These are phyloP conservation scores for Gasterosteus aculeatus DNA, from an alignment of 2,113 vertebrate genomes.

Conservation along the genomic window DNA sequence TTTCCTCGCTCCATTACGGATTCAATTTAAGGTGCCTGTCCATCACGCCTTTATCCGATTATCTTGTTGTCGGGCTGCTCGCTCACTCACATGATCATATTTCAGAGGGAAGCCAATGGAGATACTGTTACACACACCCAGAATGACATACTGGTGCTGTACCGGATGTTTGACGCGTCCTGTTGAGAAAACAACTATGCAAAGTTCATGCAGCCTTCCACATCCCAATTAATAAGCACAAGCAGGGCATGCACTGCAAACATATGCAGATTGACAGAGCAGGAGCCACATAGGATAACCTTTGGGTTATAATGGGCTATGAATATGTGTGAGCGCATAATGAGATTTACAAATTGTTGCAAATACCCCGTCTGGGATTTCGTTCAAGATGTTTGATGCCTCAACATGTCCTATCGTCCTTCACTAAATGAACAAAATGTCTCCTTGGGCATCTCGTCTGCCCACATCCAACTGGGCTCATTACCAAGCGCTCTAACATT, in stretches of 20 bases:
- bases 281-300: constrained; percentile 45
- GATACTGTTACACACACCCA: constrained; percentile 46
- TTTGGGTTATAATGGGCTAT: constrained; percentile 45
- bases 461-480: constrained; percentile 5
- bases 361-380: constrained; percentile 35
- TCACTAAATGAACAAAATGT: constrained; percentile 29
- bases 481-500: not conserved
- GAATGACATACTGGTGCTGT: constrained; percentile 40
- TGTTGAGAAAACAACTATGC: constrained; percentile 1
- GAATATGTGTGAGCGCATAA: constrained; percentile 41
- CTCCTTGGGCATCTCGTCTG: constrained; percentile 24
- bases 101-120: constrained; percentile 61
- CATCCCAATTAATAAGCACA: constrained; percentile 20
- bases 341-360: constrained; percentile 53
- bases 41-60: constrained; percentile 66
- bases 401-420: constrained; percentile 22
- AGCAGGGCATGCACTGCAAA: not conserved
- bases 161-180: constrained; percentile 40
- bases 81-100: constrained; percentile 71
- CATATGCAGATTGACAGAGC: constrained; percentile 18
- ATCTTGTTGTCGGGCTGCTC: constrained; percentile 68
- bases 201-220: constrained; percentile 3
- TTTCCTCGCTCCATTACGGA: constrained; percentile 60
- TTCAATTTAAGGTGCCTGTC: constrained; percentile 55
- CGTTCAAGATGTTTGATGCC: constrained; percentile 34